Base-by-base conservation (phyloP, 1,140 invertebrate genomes). In the Muscidifurax raptorellus region DNA sequence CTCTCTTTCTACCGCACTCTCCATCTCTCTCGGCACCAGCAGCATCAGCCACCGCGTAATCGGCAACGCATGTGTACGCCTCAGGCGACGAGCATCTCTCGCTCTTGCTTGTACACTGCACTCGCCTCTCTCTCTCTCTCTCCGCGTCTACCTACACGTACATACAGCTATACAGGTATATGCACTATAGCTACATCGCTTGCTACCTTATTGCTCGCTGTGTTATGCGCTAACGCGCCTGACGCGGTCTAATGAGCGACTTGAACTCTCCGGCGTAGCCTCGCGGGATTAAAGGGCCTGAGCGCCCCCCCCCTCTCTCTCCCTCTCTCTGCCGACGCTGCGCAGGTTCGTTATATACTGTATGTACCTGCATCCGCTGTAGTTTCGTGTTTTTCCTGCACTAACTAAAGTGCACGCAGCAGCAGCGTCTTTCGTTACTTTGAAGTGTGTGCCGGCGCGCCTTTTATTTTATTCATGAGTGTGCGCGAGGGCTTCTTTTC, bases 221-320 rank as follows among this genome's bases (percentile, higher is more conserved):
- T 78, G 82, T 78, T 83, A 83, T 69, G 82, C 40, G 66, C 82
- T 78, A 84, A 79, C 82, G 76, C 82, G 30, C 28, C 69, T 66
- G 72, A 64, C 47, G 67, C 28, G 67, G 27, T 36, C 47, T 84
- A 84, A 84, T 74, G 82, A 84, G 82, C 76, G 67, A 80, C 64
- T 78, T 64, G 47, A 78, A 64, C 76, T 76, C 74, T n/a, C 30
- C 36, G 30, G 6, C 72, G 30, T 59, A 59, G 52, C 52, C 52
- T 47, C 76, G 47, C 47, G 76, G 52, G 74, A 76, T 83, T 76
- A 77, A 77, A 77, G 74, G 81, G 80, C n/a, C 67, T 36, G 59
- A 1, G 52, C 22, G 59, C 82, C 52, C 74, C 12, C 36, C 0
- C 69, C 9, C 28, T 12, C 36, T n/a, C 72, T 75, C 36, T 22